phyloP scores from a whole-genome alignment of 1,140 invertebrate genomes.

The Neodiprion lecontei region DNA sequence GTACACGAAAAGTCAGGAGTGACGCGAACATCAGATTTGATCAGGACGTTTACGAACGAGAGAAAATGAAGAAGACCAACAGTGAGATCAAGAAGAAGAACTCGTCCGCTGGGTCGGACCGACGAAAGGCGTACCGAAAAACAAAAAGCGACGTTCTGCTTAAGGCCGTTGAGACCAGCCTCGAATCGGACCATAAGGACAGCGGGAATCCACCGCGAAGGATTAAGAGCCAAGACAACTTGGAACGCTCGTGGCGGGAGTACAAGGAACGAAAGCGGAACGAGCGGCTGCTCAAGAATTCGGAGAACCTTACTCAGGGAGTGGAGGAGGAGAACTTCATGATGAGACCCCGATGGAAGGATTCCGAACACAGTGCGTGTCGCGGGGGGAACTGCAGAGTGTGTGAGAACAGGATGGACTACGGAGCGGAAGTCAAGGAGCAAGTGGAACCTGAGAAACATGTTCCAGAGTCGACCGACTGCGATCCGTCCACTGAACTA shows the following conservation, averaged over 20 bases:
- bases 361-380: conserved; percentile 35
- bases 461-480: conserved; percentile 18
- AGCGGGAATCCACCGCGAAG: conserved; percentile 32
- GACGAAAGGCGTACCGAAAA: conserved; percentile 46
- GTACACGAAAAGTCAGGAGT: conserved; percentile 46
- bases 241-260: conserved; percentile 50
- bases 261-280: conserved; percentile 49
- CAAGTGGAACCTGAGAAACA: not conserved
- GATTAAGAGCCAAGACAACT: conserved; percentile 41
- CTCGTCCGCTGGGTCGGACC: conserved; percentile 26
- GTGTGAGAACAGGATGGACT: conserved; percentile 43
- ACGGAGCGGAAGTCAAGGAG: not conserved
- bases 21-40: conserved; percentile 42
- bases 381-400: conserved; percentile 37
- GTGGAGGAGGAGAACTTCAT: conserved; percentile 48
- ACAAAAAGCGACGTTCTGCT: conserved; percentile 50
- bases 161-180: conserved; percentile 17
- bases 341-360: conserved; percentile 51
- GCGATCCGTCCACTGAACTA: conserved; percentile 35
- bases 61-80: conserved; percentile 24
- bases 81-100: conserved; percentile 21
- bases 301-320: conserved; percentile 24
- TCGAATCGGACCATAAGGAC: conserved; percentile 34
- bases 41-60: conserved; percentile 26
- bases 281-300: conserved; percentile 35